A percentile compares a stretch with the other conserved stretches of the same genome.
These are phyloP conservation scores for Polydrusus tereticollis DNA, from an alignment of 2,888 invertebrate genomes.

Conservation along the genomic window DNA sequence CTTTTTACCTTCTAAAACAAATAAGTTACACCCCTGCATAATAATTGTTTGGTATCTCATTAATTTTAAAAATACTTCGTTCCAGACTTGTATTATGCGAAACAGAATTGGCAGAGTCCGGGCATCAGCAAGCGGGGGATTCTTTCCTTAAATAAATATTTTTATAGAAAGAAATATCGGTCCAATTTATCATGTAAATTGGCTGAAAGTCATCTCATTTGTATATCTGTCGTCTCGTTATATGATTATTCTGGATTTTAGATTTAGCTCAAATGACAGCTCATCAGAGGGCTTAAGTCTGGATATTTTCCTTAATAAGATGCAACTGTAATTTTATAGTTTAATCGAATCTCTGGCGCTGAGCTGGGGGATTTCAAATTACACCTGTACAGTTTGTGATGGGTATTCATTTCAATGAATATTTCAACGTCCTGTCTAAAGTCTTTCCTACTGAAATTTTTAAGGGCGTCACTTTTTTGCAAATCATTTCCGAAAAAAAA, in stretches of 20 bases:
- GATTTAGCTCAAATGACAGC: slow-evolving; percentile 62
- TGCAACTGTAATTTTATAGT: slow-evolving; percentile 62
- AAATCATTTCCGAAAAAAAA: neutral
- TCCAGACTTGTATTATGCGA: neutral
- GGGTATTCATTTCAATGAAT: slow-evolving; percentile 36
- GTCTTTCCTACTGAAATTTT: neutral
- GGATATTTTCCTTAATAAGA: slow-evolving; percentile 63
- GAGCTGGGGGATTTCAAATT: slow-evolving; percentile 48
- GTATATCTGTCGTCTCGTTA: slow-evolving; percentile 67
- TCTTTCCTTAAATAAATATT: slow-evolving; percentile 66
- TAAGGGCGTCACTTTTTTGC: neutral
- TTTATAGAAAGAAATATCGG: slow-evolving; percentile 68
- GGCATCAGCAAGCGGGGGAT: slow-evolving; percentile 39
- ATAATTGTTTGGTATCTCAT: too few species aligned
- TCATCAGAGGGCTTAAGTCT: slow-evolving; percentile 64
- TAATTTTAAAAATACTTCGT: too few species aligned
- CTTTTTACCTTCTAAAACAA: too few species aligned
- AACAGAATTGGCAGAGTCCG: slow-evolving; percentile 2
- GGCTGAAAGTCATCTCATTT: slow-evolving; percentile 67
- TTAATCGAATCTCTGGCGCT: slow-evolving; percentile 57
- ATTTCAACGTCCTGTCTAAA: slow-evolving; percentile 15
- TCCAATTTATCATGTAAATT: slow-evolving; percentile 68
- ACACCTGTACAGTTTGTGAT: slow-evolving; percentile 52
- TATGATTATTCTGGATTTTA: slow-evolving; percentile 65
- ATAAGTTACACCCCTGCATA: too few species aligned